These are phyloP conservation scores for Myotis brandtii DNA, from an alignment of 2,113 vertebrate species.

Conservation along the genomic window DNA sequence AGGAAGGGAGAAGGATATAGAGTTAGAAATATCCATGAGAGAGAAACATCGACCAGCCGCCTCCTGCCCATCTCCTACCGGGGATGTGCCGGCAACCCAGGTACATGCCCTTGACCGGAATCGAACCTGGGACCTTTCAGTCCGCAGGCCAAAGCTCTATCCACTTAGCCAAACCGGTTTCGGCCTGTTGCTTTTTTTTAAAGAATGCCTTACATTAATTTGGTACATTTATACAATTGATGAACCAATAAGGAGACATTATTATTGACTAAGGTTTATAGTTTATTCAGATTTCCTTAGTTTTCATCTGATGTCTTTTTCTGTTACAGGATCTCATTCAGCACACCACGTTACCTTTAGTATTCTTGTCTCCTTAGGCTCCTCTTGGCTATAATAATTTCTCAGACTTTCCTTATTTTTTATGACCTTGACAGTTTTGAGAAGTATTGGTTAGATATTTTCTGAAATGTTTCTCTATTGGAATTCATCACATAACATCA, in stretches of 20 bases:
- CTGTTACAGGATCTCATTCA: background rate
- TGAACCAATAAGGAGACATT: background rate
- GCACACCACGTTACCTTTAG: background rate
- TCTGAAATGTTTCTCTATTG: background rate
- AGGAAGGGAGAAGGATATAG: too few species aligned
- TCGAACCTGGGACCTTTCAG: too few species aligned
- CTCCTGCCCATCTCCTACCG: too few species aligned
- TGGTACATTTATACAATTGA: background rate
- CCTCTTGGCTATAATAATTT: background rate
- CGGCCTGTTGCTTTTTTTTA: too few species aligned
- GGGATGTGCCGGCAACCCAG: too few species aligned
- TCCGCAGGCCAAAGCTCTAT: too few species aligned
- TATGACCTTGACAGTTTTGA: slow-evolving; percentile 24
- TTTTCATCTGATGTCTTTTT: background rate
- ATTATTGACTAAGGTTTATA: background rate
- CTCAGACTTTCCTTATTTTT: background rate
- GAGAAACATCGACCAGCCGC: too few species aligned
- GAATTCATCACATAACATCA: background rate
- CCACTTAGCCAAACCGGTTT: too few species aligned
- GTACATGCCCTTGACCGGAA: too few species aligned
- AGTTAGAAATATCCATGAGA: too few species aligned
- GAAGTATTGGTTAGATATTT: background rate
- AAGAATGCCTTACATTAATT: background rate
- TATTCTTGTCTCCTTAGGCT: background rate
- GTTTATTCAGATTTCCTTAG: slow-evolving; percentile 5